phyloP scores from a whole-genome alignment of 92 coral and sea anemone species.

The Phenganax marumi region DNA sequence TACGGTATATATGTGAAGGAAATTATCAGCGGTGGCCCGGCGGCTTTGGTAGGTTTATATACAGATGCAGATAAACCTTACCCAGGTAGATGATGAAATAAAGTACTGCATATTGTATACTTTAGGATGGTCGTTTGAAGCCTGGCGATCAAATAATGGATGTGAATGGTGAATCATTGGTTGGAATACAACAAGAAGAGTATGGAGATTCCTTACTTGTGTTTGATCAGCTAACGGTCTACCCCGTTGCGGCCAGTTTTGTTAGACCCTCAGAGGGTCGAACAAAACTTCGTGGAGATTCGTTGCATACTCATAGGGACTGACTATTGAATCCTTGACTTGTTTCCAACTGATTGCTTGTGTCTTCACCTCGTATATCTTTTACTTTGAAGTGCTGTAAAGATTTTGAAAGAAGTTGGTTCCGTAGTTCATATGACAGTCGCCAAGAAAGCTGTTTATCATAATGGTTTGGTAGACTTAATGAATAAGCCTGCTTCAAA shows the following conservation, averaged over 20 bases:
- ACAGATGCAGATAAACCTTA: background rate
- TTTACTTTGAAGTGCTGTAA: conserved; percentile 74
- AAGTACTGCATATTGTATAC: background rate
- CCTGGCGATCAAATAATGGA: conserved; percentile 91
- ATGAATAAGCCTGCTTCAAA: conserved; percentile 68
- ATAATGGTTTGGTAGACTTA: conserved; percentile 83
- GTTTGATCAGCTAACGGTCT: too few relatives aligned
- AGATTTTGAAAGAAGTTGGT: conserved; percentile 80
- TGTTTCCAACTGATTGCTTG: background rate
- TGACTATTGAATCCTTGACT: background rate
- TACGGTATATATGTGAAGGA: conserved; percentile 95
- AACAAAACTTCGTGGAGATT: too few relatives aligned
- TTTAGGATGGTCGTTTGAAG: conserved; percentile 88
- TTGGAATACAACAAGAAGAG: conserved; percentile 92
- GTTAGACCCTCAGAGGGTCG: too few relatives aligned
- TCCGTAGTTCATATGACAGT: conserved; percentile 65
- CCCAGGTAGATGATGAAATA: background rate
- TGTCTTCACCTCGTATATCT: background rate
- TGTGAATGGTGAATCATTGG: conserved; percentile 89
- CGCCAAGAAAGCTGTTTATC: conserved; percentile 81
- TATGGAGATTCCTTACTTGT: conserved; percentile 1
- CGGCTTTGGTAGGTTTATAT: conserved; percentile 63
- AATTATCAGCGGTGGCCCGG: conserved; percentile 91
- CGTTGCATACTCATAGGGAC: too few relatives aligned
- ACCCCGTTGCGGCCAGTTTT: too few relatives aligned